Evolutionary conservation across 2,888 invertebrate species (phyloP), one percentile per base, ranked within the genome.

Genomic region (Scaptomyza polygonia): DNA sequence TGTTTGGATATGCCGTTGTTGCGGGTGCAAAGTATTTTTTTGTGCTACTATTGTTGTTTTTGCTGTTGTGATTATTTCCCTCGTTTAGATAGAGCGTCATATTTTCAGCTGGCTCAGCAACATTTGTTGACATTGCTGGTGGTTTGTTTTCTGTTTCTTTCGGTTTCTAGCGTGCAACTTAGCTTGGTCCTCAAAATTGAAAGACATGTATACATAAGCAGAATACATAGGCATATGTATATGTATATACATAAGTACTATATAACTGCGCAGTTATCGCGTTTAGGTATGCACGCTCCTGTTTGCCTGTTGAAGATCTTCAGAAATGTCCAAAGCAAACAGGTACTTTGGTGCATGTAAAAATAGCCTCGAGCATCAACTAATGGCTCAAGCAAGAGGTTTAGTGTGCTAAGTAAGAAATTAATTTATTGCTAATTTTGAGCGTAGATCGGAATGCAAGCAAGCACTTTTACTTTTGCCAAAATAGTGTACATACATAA

Each of bases 101-200:
- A 59, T 74, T 74, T 54, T 79, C 53, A 16, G 72, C 39, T 61
- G 63, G 58, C 21, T 83, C 84, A 59, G 79, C 77, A 51, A 55
- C 47, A 40, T 70, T 81, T 58, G 70, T 36, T 45, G 76, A 59
- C 73, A 84, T 84, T 54, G 40, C 57, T 51, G 25, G 6, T 62
- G 36, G 11, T 9, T 21, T 40, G 14, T 30, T 48, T 25, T 30
- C 9, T 30, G 53, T 40, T 59, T 53, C 29, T 65, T 45, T 30
- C 44, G 21, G 29, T 36, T 45, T 27, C 49, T 36, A 8, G 14
- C 18, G 43, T 48, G 29, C 11, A 72, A 7, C 43, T 39, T 39
- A 44, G 36, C 39, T 25, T 43, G 65, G 49, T 56, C 53, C 66
- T 54, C 49, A 48, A 40, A 63, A 44, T 55, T 47, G 34, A 62